These are phyloP conservation scores for Crepidodera aurea DNA, from an alignment of 2,888 invertebrate species.

Conservation along the genomic window DNA sequence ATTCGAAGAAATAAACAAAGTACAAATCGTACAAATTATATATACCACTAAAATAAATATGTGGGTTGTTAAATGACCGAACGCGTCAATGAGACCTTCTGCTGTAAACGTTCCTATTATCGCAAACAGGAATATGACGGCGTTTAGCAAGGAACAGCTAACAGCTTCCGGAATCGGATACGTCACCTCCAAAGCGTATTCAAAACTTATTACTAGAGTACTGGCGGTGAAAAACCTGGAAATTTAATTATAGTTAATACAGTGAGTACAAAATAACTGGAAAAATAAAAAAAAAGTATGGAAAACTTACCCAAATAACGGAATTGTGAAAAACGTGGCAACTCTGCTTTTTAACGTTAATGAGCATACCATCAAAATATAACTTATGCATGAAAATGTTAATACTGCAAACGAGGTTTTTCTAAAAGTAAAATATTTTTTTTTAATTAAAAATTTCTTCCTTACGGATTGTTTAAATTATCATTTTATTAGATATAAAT, in stretches of 20 bases:
- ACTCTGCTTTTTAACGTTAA: constrained; percentile 38
- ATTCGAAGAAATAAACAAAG: constrained; percentile 44
- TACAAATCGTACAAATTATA: constrained; percentile 33
- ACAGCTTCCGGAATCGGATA: constrained; percentile 96
- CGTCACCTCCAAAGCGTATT: constrained; percentile 94
- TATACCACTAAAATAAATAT: constrained; percentile 38
- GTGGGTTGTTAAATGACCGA: constrained; percentile 45
- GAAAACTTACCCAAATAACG: constrained; percentile 53
- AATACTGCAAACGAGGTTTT: constrained; percentile 40
- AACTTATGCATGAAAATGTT: constrained; percentile 34
- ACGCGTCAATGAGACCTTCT: constrained; percentile 41
- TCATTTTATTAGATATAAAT: too few species aligned
- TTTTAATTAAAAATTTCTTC: background rate
- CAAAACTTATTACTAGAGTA: constrained; percentile 93
- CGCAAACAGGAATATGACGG: constrained; percentile 62
- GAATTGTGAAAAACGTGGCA: constrained; percentile 47
- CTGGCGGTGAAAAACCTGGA: constrained; percentile 96
- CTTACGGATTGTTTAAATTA: background rate
- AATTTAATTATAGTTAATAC: constrained; percentile 34
- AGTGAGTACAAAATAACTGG: too few species aligned
- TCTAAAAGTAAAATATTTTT: constrained; percentile 36
- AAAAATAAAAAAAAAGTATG: too few species aligned
- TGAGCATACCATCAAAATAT: constrained; percentile 34
- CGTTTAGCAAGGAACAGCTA: constrained; percentile 90
- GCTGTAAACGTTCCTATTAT: constrained; percentile 46